These are phyloP conservation scores for Cheumatopsyche charites DNA, from an alignment of 1,140 invertebrate genomes.

Conservation along the genomic window DNA sequence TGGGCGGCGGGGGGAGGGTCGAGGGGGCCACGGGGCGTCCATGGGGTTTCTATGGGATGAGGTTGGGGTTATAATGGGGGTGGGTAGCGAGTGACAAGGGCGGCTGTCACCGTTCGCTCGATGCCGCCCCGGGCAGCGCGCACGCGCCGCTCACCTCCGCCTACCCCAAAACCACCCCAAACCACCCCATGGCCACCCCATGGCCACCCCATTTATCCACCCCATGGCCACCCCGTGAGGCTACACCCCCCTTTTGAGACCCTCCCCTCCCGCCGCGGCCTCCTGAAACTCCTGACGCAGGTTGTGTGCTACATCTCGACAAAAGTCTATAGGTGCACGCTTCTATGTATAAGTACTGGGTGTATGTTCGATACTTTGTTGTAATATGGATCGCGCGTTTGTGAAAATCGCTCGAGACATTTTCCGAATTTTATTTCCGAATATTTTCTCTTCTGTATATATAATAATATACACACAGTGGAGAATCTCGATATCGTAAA, in stretches of 20 bases:
- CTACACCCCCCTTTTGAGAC: background rate
- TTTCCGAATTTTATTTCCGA: no score
- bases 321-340: no score
- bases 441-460: no score
- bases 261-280: background rate
- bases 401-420: no score
- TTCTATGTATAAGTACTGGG: no score
- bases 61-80: background rate
- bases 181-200: background rate
- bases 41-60: no score
- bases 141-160: constrained; percentile 33
- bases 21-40: no score
- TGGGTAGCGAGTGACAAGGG: constrained; percentile 32
- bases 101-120: constrained; percentile 37
- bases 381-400: no score
- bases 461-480: no score
- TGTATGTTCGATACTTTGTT: no score
- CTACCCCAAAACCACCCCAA: background rate
- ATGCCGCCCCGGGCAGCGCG: constrained; percentile 24
- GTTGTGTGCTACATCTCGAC: constrained; percentile 25
- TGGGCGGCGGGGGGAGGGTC: background rate
- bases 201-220: no score
- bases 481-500: no score
- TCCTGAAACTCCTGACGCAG: constrained; percentile 23
- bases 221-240: background rate